These are phyloP conservation scores for Cryptosula pallasiana DNA, from an alignment of 2,888 invertebrate species.

Conservation along the genomic window DNA sequence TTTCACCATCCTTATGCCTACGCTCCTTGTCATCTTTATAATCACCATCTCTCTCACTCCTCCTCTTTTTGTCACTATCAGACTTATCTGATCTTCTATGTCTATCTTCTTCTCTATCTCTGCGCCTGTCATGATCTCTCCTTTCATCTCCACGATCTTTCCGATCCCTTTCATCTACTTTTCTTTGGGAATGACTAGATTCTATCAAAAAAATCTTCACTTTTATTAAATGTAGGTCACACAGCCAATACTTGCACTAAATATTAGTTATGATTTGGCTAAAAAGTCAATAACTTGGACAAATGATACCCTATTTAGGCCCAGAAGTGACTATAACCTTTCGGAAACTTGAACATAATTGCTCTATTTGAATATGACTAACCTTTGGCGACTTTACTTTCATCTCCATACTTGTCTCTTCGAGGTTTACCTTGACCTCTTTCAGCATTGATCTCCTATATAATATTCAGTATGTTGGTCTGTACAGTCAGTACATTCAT, in stretches of 20 bases:
- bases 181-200: too few relatives aligned
- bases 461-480: too few relatives aligned
- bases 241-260: too few relatives aligned
- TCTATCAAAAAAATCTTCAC: too few relatives aligned
- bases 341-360: too few relatives aligned
- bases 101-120: conserved; percentile 28
- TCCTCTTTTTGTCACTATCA: conserved; percentile 28
- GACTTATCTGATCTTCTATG: conserved; percentile 30
- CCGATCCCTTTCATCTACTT: neutral
- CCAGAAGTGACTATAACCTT: too few relatives aligned
- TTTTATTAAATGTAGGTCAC: too few relatives aligned
- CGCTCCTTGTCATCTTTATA: neutral
- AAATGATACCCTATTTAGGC: too few relatives aligned
- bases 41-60: conserved; percentile 26
- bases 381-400: neutral
- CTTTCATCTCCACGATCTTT: conserved; percentile 1
- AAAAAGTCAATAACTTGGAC: too few relatives aligned
- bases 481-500: too few relatives aligned
- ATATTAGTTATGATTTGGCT: too few relatives aligned
- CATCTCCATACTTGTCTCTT: conserved; percentile 16
- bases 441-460: neutral
- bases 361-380: too few relatives aligned
- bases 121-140: conserved; percentile 10
- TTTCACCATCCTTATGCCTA: conserved; percentile 16
- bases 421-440: neutral